Evolutionary conservation across 2,113 vertebrate species (phyloP).

Genomic region (Vulpes ferrilata): DNA sequence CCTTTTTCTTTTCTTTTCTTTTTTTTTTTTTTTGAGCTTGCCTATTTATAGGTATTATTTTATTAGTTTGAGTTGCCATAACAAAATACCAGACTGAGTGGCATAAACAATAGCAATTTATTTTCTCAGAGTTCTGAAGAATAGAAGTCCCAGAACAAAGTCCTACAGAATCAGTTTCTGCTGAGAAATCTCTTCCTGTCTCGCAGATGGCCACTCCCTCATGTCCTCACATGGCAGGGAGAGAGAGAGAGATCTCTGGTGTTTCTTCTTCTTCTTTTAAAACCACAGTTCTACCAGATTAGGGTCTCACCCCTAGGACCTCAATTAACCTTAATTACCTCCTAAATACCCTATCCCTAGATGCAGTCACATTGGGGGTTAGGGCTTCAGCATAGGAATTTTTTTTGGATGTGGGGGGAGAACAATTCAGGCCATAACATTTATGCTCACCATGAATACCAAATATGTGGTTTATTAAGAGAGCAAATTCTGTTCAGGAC

Average conservation of each 20-base stretch:
- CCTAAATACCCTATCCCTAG: not conserved
- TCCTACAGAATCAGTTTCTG: not conserved
- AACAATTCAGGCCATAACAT: constrained; percentile 26
- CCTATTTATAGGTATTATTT: not conserved
- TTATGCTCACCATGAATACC: not conserved
- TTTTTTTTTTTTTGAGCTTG: no score
- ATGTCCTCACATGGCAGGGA: not conserved
- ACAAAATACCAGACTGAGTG: not conserved
- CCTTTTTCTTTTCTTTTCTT: no score
- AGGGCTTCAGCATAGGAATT: not conserved
- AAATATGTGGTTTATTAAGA: not conserved
- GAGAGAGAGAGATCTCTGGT: not conserved
- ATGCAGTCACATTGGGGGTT: not conserved
- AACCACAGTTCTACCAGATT: not conserved
- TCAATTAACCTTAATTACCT: constrained; percentile 31
- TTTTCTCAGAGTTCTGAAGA: not conserved
- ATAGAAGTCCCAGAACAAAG: not conserved
- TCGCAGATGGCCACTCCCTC: not conserved
- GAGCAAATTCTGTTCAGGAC: constrained; percentile 20
- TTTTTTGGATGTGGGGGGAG: not conserved
- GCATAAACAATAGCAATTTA: not conserved
- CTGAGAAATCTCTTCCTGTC: not conserved
- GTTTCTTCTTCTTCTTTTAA: not conserved
- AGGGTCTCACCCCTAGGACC: not conserved
- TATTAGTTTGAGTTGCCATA: not conserved